Evolutionary conservation across 2,113 vertebrate genomes (phyloP).

Genomic region (Rynchops niger): DNA sequence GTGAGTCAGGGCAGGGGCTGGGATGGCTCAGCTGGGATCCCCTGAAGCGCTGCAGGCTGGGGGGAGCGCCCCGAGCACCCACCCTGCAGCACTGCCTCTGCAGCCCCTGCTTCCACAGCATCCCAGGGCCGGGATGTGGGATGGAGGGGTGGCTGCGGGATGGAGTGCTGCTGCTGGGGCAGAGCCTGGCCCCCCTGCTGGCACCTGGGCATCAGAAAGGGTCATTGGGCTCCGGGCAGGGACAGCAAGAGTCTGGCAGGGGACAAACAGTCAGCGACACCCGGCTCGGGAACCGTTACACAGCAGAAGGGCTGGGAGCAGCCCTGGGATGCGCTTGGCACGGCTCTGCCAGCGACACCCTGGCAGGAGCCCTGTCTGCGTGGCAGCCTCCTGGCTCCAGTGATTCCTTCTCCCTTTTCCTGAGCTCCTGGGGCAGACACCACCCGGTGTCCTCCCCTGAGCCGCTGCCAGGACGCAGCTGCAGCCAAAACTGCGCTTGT

Average conservation of each 20-base stretch:
- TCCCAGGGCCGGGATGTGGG: neutral
- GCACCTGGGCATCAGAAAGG: neutral
- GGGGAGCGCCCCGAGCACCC: neutral
- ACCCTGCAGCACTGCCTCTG: neutral
- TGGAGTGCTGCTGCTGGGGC: neutral
- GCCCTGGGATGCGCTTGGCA: neutral
- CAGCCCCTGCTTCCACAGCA: fast-evolving
- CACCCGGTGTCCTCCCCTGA: neutral
- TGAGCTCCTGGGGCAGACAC: neutral
- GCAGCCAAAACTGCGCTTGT: neutral
- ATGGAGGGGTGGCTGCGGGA: neutral
- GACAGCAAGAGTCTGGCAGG: neutral
- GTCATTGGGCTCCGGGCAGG: neutral
- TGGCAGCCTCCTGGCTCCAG: neutral
- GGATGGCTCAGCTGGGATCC: neutral
- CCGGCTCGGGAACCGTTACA: neutral
- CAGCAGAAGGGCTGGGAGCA: neutral
- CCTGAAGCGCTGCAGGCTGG: neutral
- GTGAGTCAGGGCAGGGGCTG: neutral
- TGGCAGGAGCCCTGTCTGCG: neutral
- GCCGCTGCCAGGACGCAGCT: neutral
- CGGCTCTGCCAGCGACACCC: neutral
- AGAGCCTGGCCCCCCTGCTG: neutral
- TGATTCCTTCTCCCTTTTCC: neutral
- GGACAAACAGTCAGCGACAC: fast-evolving